Percentiles rank a stretch among this genome's conserved stretches.
Evolutionary conservation across 2,113 vertebrate species (phyloP).

Genomic region (Anhinga rufa): DNA sequence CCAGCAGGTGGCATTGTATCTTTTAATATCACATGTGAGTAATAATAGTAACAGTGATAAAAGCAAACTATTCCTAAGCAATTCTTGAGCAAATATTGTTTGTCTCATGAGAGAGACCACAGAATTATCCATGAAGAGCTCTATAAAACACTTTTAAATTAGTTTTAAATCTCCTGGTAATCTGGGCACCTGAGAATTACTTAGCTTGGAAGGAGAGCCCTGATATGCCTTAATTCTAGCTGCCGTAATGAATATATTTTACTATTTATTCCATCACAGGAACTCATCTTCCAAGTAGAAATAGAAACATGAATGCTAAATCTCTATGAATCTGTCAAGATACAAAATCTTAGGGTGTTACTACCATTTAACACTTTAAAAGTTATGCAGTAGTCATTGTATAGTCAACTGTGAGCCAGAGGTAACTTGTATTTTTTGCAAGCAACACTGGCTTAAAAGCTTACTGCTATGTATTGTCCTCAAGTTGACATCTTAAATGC

Average conservation of each 20-base stretch:
- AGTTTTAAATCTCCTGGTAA: background rate
- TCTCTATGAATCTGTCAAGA: background rate
- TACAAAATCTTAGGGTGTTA: background rate
- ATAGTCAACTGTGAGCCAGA: background rate
- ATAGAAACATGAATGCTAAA: background rate
- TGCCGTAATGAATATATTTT: background rate
- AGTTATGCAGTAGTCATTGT: background rate
- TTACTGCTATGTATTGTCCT: background rate
- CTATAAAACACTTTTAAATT: background rate
- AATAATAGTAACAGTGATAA: background rate
- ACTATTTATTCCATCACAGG: background rate
- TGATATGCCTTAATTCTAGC: background rate
- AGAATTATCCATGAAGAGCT: background rate
- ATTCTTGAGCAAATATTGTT: background rate
- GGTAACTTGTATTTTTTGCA: background rate
- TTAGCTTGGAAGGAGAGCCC: background rate
- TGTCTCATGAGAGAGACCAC: background rate
- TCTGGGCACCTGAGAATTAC: background rate
- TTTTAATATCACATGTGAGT: background rate
- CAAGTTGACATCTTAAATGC: background rate
- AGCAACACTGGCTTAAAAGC: background rate
- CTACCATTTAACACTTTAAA: background rate
- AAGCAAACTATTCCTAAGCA: background rate
- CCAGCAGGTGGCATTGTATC: constrained; percentile 28
- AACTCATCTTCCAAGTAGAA: background rate